phyloP scores from a whole-genome alignment of 1,140 invertebrate genomes.

The Centruroides vittatus region DNA sequence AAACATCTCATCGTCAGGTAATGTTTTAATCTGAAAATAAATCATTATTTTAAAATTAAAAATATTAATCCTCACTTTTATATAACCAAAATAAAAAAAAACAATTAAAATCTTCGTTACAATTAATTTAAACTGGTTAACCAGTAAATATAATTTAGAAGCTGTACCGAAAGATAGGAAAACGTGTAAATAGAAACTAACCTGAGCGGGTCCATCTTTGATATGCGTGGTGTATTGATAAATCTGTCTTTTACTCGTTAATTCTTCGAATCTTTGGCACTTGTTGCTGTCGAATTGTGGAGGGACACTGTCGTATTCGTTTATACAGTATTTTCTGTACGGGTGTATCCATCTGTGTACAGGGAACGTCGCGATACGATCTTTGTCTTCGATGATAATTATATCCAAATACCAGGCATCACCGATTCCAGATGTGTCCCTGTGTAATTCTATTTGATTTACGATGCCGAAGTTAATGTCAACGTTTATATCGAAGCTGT shows the following conservation, averaged over 20 bases:
- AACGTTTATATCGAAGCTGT: too few species aligned
- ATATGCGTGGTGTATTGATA: not conserved
- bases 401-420: slow-evolving; percentile 23
- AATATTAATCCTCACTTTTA: too few species aligned
- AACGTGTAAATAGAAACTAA: not conserved
- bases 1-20: too few species aligned
- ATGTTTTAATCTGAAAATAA: too few species aligned
- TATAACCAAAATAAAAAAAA: too few species aligned
- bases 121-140: too few species aligned
- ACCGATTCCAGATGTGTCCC: slow-evolving; percentile 27
- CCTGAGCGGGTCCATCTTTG: not conserved
- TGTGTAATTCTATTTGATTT: not conserved
- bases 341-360: slow-evolving; percentile 4
- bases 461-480: too few species aligned
- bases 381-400: not conserved
- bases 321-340: not conserved
- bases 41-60: too few species aligned
- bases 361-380: slow-evolving; percentile 9
- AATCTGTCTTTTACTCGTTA: not conserved
- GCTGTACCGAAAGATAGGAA: not conserved
- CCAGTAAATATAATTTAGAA: too few species aligned
- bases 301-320: not conserved
- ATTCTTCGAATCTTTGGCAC: not conserved
- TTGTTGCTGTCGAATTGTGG: not conserved
- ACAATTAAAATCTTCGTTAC: too few species aligned